Conservation (phyloP, 2,888 invertebrate genomes). For the Oligia strigilis region DNA sequence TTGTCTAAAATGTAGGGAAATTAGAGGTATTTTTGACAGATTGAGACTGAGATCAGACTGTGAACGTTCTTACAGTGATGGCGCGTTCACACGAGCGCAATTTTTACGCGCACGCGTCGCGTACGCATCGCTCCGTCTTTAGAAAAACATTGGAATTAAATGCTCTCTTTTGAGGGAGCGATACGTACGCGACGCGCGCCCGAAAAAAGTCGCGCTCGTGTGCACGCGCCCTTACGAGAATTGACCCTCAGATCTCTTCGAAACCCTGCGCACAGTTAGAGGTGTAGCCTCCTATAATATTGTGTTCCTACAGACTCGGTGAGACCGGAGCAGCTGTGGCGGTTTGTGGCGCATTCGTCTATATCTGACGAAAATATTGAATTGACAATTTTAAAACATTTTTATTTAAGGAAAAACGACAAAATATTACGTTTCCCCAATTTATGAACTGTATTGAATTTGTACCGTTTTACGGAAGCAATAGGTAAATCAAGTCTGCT, state of each 20-base stretch:
- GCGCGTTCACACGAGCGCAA: too few relatives aligned
- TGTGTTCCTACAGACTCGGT: constrained; percentile 94
- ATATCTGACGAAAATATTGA: constrained; percentile 89
- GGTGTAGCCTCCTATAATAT: constrained; percentile 93
- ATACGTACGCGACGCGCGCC: too few relatives aligned
- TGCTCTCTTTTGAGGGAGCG: too few relatives aligned
- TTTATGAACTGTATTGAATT: not conserved
- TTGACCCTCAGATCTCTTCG: constrained; percentile 89
- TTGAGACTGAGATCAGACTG: too few relatives aligned
- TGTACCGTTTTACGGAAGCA: not conserved
- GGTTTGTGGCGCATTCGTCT: constrained; percentile 93
- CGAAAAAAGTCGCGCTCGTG: too few relatives aligned
- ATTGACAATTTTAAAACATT: not conserved
- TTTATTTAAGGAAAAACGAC: not conserved
- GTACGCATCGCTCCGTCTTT: too few relatives aligned
- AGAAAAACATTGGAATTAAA: too few relatives aligned
- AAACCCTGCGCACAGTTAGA: constrained; percentile 96
- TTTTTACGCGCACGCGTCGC: too few relatives aligned
- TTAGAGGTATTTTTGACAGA: too few relatives aligned
- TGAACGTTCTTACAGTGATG: too few relatives aligned
- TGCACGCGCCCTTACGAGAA: too few relatives aligned
- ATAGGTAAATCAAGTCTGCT: not conserved
- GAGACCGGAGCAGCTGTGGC: constrained; percentile 89
- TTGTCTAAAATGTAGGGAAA: too few relatives aligned
- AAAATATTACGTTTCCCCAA: not conserved